These are phyloP conservation scores for Tenodera sinensis DNA, from an alignment of 2,888 invertebrate genomes.

Conservation along the genomic window DNA sequence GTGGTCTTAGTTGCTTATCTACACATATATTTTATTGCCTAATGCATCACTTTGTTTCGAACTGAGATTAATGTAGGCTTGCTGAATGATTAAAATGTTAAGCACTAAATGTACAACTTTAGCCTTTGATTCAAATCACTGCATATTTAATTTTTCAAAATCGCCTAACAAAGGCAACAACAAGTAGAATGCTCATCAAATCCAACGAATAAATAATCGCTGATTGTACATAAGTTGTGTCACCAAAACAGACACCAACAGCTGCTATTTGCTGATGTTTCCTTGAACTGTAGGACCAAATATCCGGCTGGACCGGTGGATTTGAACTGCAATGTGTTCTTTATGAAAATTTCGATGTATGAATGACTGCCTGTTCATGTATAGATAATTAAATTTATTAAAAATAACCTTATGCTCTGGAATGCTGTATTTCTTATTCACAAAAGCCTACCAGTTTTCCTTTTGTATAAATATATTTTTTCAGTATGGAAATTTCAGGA, in stretches of 20 bases:
- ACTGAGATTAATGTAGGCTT: too few relatives aligned
- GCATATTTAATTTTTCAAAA: not conserved
- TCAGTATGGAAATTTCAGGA: too few relatives aligned
- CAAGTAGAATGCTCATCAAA: not conserved
- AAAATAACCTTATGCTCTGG: not conserved
- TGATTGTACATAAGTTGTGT: not conserved
- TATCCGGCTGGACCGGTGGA: not conserved
- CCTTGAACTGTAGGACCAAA: not conserved
- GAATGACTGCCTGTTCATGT: not conserved
- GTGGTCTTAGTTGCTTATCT: too few relatives aligned
- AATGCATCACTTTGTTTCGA: too few relatives aligned
- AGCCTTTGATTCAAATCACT: not conserved
- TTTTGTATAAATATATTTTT: too few relatives aligned
- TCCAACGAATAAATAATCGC: not conserved
- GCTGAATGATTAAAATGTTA: too few relatives aligned
- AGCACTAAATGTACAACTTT: too few relatives aligned
- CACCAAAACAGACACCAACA: not conserved
- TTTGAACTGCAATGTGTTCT: not conserved
- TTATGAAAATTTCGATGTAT: not conserved
- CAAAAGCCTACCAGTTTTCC: too few relatives aligned
- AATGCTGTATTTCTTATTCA: not conserved
- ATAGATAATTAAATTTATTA: not conserved
- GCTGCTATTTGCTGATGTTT: not conserved
- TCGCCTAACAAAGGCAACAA: not conserved
- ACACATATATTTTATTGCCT: too few relatives aligned